These are phyloP conservation scores for Rutpela maculata DNA, from an alignment of 2,888 invertebrate genomes.

Conservation along the genomic window DNA sequence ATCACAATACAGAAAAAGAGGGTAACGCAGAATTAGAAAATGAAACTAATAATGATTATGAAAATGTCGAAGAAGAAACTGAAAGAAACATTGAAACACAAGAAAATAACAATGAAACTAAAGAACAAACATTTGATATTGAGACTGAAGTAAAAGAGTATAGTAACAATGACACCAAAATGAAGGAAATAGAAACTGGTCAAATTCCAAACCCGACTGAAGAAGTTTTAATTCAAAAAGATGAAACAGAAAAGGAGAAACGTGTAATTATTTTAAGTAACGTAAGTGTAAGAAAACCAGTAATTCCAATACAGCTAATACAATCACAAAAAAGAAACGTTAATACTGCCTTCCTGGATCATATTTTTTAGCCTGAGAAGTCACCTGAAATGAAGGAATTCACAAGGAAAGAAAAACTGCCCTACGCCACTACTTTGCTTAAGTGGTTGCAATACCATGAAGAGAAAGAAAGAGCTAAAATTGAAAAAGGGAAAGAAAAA, in stretches of 20 bases:
- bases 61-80: too few species aligned
- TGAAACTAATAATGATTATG: too few species aligned
- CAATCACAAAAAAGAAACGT: conserved; percentile 32
- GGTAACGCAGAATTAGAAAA: too few species aligned
- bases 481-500: conserved; percentile 18
- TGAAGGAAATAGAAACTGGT: too few species aligned
- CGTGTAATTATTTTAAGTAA: conserved; percentile 23
- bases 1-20: too few species aligned
- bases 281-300: conserved; percentile 2
- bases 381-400: conserved; percentile 34
- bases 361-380: conserved; percentile 45
- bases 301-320: conserved; percentile 7
- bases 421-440: conserved; percentile 47
- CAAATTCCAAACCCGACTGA: too few species aligned
- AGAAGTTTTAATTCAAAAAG: neutral
- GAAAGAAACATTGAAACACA: too few species aligned
- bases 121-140: too few species aligned
- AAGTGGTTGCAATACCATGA: conserved; percentile 50
- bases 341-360: conserved; percentile 43
- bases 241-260: neutral
- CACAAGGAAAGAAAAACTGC: conserved; percentile 45
- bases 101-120: too few species aligned
- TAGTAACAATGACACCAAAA: too few species aligned
- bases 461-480: conserved; percentile 45
- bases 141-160: too few species aligned